A percentile compares a stretch with the other conserved stretches of the same genome.
Evolutionary conservation across 1,140 invertebrate species (phyloP).

Genomic region (Adoxophyes honmai): DNA sequence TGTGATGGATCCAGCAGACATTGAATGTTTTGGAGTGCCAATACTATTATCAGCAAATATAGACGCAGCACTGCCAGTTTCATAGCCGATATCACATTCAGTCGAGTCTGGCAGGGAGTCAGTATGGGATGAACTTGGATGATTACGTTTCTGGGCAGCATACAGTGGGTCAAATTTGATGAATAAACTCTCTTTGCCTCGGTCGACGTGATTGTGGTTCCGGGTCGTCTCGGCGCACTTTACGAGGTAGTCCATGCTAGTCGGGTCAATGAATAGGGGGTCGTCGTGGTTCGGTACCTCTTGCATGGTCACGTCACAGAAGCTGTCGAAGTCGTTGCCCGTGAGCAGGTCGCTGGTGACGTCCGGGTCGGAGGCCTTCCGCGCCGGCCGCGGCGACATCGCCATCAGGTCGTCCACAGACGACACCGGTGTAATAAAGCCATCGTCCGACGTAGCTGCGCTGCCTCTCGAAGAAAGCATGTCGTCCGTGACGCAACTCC

Average conservation of each 20-base stretch:
- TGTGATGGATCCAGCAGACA: constrained; percentile 41
- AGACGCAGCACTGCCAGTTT: constrained; percentile 59
- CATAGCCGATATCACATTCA: constrained; percentile 60
- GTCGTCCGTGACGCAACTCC: constrained; percentile 23
- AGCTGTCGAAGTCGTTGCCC: constrained; percentile 54
- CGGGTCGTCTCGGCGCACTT: constrained; percentile 55
- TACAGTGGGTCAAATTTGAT: constrained; percentile 81
- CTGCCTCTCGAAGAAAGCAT: constrained; percentile 42
- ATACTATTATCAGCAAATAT: constrained; percentile 42
- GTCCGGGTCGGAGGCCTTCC: constrained; percentile 33
- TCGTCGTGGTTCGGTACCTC: constrained; percentile 54
- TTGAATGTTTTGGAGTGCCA: constrained; percentile 38
- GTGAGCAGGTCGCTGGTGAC: constrained; percentile 55
- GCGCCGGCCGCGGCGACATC: constrained; percentile 45
- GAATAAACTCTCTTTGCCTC: constrained; percentile 78
- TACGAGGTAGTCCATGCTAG: constrained; percentile 58
- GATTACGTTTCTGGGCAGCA: constrained; percentile 44
- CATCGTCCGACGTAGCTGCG: constrained; percentile 42
- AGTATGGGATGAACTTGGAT: constrained; percentile 28
- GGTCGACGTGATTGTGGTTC: constrained; percentile 51
- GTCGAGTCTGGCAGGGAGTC: constrained; percentile 33
- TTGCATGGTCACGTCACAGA: constrained; percentile 65
- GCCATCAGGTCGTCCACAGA: constrained; percentile 56
- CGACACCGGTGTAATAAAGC: constrained; percentile 52
- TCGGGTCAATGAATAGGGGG: constrained; percentile 52